Evolutionary conservation across 2,888 invertebrate genomes (phyloP), one percentile per base, ranked within the genome.

Genomic region (Tachystola acroxantha): DNA sequence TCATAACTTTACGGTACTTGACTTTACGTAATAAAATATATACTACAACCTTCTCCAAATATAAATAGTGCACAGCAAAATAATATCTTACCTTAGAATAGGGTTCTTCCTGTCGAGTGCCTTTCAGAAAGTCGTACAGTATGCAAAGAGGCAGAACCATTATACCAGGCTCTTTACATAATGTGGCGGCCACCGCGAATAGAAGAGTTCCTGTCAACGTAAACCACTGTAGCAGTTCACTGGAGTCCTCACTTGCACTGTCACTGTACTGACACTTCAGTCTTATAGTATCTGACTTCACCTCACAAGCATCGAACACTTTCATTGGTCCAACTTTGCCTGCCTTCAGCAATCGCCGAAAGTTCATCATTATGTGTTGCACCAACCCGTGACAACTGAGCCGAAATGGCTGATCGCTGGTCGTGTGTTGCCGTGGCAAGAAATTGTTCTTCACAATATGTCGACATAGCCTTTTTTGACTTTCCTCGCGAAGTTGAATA

Each of bases 151-250:
- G 93, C 59, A 98, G 86, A 43, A 97, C 96, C 50, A 96, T 96
- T 64, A 98, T 92, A 36, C 97, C 98, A 34, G 97, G 97, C 84
- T 98, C 98, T 86, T 98, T 98, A 86, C 96, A 96, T 53, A 98
- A 89, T 84, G 97, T 94, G 47, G 96, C 95, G 30, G 94, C 92
- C 29, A 92, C 86, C 24, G 96, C 93, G 46, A 93, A 77, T 69
- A 91, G 50, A 53, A 91, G 74, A 45, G 91, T 89, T 45, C 89
- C 79, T 36, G 88, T 82, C 57, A 95, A 80, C 53, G 90, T 92
- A 50, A 89, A 55, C 86, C 85, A 85, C 68, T 78, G 81, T 62
- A 78, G 57, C 51, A 78, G 67, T 66, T 80, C 88, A 69, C 80
- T 63, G 40, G 74, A 62, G 56, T 82, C 78, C 49, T 74, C 80